A percentile compares a stretch with the other conserved stretches of the same genome.
These are phyloP conservation scores for Lymantria dispar DNA, from an alignment of 2,888 invertebrate species.

Conservation along the genomic window DNA sequence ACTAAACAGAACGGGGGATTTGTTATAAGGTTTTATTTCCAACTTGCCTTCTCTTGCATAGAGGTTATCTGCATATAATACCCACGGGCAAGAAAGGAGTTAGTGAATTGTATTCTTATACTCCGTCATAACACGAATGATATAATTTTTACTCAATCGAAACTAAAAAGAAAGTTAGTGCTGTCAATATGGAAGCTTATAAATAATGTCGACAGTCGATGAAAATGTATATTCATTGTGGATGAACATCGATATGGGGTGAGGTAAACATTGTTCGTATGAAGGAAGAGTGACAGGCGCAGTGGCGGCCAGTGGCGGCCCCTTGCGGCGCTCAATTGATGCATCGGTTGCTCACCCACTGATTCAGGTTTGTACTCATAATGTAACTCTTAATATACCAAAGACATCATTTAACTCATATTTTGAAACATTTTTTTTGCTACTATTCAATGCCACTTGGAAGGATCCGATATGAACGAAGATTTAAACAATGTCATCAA, in stretches of 20 bases:
- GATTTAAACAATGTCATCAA: too few species aligned
- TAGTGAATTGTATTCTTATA: too few species aligned
- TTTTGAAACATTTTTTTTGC: constrained; percentile 24
- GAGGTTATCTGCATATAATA: too few species aligned
- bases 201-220: constrained; percentile 34
- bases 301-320: constrained; percentile 55
- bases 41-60: too few species aligned
- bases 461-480: too few species aligned
- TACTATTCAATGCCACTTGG: constrained; percentile 23
- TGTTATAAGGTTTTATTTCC: too few species aligned
- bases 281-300: constrained; percentile 47
- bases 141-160: background rate
- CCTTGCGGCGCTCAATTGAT: constrained; percentile 75
- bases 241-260: constrained; percentile 44
- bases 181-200: constrained; percentile 4
- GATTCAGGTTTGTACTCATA: constrained; percentile 45
- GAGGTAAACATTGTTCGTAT: constrained; percentile 40
- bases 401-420: constrained; percentile 34
- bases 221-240: constrained; percentile 23
- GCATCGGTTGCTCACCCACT: constrained; percentile 65
- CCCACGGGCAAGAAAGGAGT: too few species aligned
- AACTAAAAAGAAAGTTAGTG: constrained; percentile 2
- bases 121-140: too few species aligned
- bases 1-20: too few species aligned
- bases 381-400: constrained; percentile 38